A percentile compares a stretch with the other conserved stretches of the same genome.
These are phyloP conservation scores for Tragelaphus eurycerus DNA, from an alignment of 2,797 vertebrate species.

Conservation along the genomic window DNA sequence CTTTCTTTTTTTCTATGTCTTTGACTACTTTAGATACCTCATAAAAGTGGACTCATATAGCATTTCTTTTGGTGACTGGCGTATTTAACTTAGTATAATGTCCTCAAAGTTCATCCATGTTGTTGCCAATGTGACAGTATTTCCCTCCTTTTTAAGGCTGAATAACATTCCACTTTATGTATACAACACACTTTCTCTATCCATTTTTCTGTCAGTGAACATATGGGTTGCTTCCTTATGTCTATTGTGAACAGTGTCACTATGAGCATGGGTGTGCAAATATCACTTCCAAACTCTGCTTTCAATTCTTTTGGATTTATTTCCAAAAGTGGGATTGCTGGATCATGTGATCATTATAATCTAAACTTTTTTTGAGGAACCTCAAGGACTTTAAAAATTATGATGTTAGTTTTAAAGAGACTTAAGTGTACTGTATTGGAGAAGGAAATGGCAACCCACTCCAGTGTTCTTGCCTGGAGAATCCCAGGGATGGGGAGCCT, in stretches of 20 bases:
- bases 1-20: background rate
- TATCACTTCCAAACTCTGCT: background rate
- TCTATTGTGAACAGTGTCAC: background rate
- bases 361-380: background rate
- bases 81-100: background rate
- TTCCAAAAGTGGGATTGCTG: background rate
- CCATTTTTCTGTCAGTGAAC: background rate
- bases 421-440: background rate
- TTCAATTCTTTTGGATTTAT: background rate
- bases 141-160: background rate
- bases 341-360: background rate
- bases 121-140: background rate
- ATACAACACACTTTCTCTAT: background rate
- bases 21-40: background rate
- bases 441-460: too few species aligned
- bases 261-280: background rate
- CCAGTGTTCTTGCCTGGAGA: too few species aligned
- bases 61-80: background rate
- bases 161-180: background rate
- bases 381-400: background rate
- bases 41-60: background rate
- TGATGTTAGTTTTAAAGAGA: background rate
- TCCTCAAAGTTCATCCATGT: background rate
- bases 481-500: too few species aligned
- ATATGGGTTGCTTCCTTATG: background rate